phyloP scores from a whole-genome alignment of 2,797 vertebrate species.

The Avahi laniger region DNA sequence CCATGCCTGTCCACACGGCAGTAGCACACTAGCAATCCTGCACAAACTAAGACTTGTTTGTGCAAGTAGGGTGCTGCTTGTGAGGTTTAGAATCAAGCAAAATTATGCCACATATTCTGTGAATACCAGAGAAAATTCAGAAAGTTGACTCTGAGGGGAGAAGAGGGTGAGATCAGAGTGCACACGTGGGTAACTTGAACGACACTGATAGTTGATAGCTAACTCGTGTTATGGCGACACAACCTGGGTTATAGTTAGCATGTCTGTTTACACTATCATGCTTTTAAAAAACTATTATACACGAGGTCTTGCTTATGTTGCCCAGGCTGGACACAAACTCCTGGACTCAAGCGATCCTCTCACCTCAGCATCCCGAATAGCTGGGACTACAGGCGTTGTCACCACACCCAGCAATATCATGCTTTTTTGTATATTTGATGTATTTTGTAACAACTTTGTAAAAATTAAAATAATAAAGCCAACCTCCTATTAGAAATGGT shows the following conservation, averaged over 20 bases:
- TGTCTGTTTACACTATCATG: not conserved
- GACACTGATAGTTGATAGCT: not conserved
- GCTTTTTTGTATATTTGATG: not conserved
- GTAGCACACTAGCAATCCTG: fast-evolving
- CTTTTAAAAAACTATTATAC: not conserved
- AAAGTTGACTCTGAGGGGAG: not conserved
- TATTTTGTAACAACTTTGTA: not conserved
- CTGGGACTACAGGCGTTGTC: not conserved
- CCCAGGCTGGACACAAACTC: not conserved
- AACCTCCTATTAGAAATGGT: not conserved
- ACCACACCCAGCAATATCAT: not conserved
- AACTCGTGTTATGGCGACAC: not conserved
- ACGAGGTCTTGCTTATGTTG: not conserved
- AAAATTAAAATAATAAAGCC: not conserved
- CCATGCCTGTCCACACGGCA: fast-evolving
- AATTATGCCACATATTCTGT: fast-evolving
- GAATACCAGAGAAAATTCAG: not conserved
- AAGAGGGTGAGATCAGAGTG: not conserved
- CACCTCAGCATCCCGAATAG: not conserved
- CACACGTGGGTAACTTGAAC: not conserved
- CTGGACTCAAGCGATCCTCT: not conserved
- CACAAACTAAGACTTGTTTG: fast-evolving
- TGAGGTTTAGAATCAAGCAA: not conserved
- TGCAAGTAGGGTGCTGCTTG: too few species aligned
- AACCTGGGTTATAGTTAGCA: not conserved